Evolutionary conservation across 2,888 invertebrate species (phyloP).

Genomic region (Alviniconcha strummeri): DNA sequence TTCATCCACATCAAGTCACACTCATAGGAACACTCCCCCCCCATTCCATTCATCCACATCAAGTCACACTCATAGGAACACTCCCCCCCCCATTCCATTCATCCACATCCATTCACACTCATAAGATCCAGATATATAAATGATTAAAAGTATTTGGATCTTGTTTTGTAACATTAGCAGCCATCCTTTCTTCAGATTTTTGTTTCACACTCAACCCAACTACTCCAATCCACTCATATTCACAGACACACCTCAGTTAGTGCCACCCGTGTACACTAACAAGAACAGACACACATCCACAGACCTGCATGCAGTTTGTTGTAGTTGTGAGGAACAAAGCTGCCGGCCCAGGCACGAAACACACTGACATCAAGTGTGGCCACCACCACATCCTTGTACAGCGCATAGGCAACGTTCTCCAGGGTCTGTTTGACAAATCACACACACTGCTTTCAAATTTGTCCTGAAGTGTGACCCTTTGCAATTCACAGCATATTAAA

Average conservation of each 20-base stretch:
- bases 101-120: background rate
- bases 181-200: too few species aligned
- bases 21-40: too few species aligned
- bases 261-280: background rate
- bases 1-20: too few species aligned
- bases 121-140: background rate
- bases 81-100: too few species aligned
- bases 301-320: conserved; percentile 22
- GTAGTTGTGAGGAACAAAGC: conserved; percentile 56
- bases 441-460: background rate
- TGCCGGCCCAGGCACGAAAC: conserved; percentile 60
- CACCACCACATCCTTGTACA: conserved; percentile 58
- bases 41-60: too few species aligned
- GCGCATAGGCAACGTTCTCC: conserved; percentile 49
- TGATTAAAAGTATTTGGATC: too few species aligned
- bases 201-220: background rate
- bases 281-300: background rate
- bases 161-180: too few species aligned
- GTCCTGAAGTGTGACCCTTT: too few species aligned
- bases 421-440: conserved; percentile 45
- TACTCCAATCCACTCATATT: background rate
- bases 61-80: too few species aligned
- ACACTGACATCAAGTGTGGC: conserved; percentile 59
- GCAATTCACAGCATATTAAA: too few species aligned
- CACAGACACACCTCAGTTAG: background rate